Base-by-base conservation (phyloP, 2,888 invertebrate species). In the Acleris literana region DNA sequence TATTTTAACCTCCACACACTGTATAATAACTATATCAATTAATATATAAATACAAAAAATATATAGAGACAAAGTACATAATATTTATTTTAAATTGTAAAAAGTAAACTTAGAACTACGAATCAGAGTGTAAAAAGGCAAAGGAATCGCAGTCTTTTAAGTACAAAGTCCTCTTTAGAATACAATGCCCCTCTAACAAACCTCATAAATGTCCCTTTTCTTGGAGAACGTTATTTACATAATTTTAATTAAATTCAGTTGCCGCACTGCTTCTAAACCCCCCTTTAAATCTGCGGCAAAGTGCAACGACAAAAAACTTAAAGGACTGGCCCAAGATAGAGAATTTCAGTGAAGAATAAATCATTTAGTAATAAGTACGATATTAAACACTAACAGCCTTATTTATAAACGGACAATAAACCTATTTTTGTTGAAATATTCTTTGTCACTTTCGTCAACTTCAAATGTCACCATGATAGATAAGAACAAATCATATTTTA, bases 231-330 rank as follows among this genome's bases (percentile, higher is more conserved):
- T 59, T 67, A 68, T 68, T 68, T 68, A 60, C 68, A 68, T 68
- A 68, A 64, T 64, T 68, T 68, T 68, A 64, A 68, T 68, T 68
- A 68, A 68, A 68, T 64, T 59, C 68, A 39, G 64, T 56, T 33
- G 22, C 33, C 18, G 48, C 33, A 11, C 64, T 64, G 59, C 43
- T 53, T 54, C 54, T 54, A 60, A 7, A 55, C 29, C 54, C 59
- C 25, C 33, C 17, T 29, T 64, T 64, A 49, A 64, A 64, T 55
- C 48, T 49, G 54, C 54, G 43, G 48, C 55, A 13, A 60, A 64
- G 48, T 64, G 59, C 49, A 60, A 46, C n/a, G 17, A 6, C 46
- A 46, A 46, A 16, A 46, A 44, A 44, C n/a, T 44, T n/a, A 44
- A 46, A 46, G 17, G 17, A 46, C 46, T 17, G n/a, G 46, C 5